A percentile compares a stretch with the other conserved stretches of the same genome.
phyloP scores from a whole-genome alignment of 1,140 invertebrate genomes.

The Linepithema humile region DNA sequence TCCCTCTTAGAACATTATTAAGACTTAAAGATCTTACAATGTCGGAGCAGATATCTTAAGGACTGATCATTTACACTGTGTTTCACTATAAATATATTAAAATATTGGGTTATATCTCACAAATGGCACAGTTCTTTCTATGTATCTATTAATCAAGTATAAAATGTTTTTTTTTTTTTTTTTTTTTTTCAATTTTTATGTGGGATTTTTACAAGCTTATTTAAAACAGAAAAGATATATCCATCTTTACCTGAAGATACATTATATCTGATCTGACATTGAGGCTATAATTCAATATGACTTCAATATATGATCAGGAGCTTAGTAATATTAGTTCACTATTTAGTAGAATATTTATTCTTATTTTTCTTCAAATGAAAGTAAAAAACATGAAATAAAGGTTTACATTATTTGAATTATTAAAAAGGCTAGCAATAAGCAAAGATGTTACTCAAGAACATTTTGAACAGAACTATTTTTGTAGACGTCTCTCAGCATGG shows the following conservation, averaged over 20 bases:
- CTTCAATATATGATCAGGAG: neutral
- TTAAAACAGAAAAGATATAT: no score
- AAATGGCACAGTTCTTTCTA: neutral
- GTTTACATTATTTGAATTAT: neutral
- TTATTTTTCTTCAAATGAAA: neutral
- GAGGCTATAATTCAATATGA: no score
- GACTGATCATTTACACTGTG: neutral
- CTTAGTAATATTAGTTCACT: neutral
- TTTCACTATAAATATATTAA: constrained; percentile 17
- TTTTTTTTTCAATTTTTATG: no score
- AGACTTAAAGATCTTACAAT: no score
- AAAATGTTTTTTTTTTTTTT: no score
- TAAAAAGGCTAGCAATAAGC: neutral
- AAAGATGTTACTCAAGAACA: neutral
- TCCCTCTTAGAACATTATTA: no score
- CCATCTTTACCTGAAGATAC: no score
- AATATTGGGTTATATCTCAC: neutral
- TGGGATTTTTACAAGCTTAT: no score
- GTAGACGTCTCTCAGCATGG: neutral
- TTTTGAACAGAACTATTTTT: constrained; percentile 17
- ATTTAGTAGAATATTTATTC: constrained; percentile 25
- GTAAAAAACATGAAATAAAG: neutral
- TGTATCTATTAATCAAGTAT: neutral
- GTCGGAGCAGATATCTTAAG: neutral
- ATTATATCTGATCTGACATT: no score